Base-by-base conservation (phyloP, 2,888 invertebrate genomes). In the Spicauda simplicius region DNA sequence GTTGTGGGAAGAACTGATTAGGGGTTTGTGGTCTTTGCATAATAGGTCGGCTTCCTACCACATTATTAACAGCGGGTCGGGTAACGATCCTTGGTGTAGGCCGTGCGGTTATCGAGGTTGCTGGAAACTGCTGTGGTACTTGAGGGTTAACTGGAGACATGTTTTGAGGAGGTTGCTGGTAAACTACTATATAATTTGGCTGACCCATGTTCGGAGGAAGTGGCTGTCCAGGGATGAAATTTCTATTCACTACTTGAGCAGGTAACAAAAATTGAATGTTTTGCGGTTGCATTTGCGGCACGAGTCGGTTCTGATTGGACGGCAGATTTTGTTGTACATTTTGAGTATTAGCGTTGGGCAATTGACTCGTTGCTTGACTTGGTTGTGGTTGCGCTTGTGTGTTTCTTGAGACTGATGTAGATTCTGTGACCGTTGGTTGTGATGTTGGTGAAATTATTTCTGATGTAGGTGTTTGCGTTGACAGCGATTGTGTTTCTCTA, bases 111-210 rank as follows among this genome's bases (percentile, higher is more conserved):
- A 41, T 41, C 10, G 14, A n/a, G 25, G 59, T 16, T 18, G 30
- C 6, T 25, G 48, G 16, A 48, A 48, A 48, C 14, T 45, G 62
- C 3, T 54, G 62, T 20, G 54, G 45, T n/a, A 54, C 25, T 10
- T 53, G 55, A 45, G 65, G 2, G 10, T 14, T 41, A 14, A 41
- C 41, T 41, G 41, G 45, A 10, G 48, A 45, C 18, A 60, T 19
- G 30, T 55, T 66, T 48, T 66, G 65, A 55, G 69, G 70, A 30
- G 68, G 59, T 68, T 70, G 72, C 50, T 72, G 69, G 56, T 72
- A 72, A 55, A 72, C 63, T 11, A 71, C 59, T 14, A 70, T 76
- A 77, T 30, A 79, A n/a, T n/a, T n/a, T 60, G 59, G 73, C 69
- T 48, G 74, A 58, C 66, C 72, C 16, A 52, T 16, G 52, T n/a